These are phyloP conservation scores for Synanthedon tipuliformis DNA, from an alignment of 2,888 invertebrate species.

Conservation along the genomic window DNA sequence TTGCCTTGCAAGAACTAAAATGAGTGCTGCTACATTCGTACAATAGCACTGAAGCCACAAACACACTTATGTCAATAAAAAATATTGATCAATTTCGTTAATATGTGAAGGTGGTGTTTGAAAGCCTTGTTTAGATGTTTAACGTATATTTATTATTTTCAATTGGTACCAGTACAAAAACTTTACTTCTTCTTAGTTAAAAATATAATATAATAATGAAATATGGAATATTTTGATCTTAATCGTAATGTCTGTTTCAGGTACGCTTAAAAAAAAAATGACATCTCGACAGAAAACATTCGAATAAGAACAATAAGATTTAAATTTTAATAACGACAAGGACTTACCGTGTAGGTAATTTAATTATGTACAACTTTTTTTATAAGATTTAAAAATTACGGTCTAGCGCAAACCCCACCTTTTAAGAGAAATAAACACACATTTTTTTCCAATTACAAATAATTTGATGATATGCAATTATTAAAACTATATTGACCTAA, in stretches of 20 bases:
- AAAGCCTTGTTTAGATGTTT: background rate
- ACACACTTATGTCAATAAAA: no score
- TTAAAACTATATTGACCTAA: no score
- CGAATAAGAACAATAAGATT: conserved; percentile 31
- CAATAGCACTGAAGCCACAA: no score
- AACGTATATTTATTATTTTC: conserved; percentile 3
- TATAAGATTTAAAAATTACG: conserved; percentile 3
- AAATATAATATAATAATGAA: background rate
- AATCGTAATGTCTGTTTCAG: conserved; percentile 27
- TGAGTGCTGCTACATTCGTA: no score
- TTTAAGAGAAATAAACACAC: conserved; percentile 1
- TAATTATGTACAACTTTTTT: conserved; percentile 40
- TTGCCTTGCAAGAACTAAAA: no score
- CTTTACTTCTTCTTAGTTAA: no score
- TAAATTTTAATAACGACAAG: conserved; percentile 26
- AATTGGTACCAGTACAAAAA: conserved; percentile 39
- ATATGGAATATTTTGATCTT: background rate
- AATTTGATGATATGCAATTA: background rate
- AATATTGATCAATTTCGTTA: no score
- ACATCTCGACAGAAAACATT: conserved; percentile 21
- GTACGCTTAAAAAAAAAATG: conserved; percentile 51
- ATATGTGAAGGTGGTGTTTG: no score
- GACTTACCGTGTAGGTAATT: conserved; percentile 25
- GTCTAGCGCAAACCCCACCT: conserved; percentile 44
- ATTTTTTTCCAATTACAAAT: background rate